Evolutionary conservation across 2,888 invertebrate genomes (phyloP), one percentile per base, ranked within the genome.

Genomic region (Drosophila lacicola): DNA sequence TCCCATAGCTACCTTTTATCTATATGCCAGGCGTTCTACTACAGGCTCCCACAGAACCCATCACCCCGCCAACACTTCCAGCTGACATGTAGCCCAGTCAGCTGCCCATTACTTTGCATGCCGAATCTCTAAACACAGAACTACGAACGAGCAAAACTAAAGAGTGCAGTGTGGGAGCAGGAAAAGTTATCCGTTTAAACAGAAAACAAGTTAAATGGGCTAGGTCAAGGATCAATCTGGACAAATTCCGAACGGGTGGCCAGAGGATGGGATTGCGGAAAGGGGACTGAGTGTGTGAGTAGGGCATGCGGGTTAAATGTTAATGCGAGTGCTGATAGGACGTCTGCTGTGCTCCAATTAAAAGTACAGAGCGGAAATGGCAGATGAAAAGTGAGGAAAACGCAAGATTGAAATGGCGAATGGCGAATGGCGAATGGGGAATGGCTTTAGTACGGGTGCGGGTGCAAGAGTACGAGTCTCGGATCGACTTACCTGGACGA

Each of bases 401-500:
- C 11, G 50, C 33, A 67, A 64, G 71, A 61, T 74, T 63, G 61
- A 51, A 71, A 60, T 39, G 50, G 41, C 46, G 25, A 50, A 53
- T 39, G 50, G 41, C 46, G 25, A 50, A 53, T 41, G 36, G 55
- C 37, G 44, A 60, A 64, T 42, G 37, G 56, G 29, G 44, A 60
- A 64, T 66, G 64, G 64, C 44, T 65, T 45, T 33, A 39, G 49
- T 50, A 17, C 8, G 64, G 51, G 13, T 51, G 53, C 25, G 49
- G 42, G 14, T 45, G 60, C 34, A 45, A 46, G 34, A 58, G 58
- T 53, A 46, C 14, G 66, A 51, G 57, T 58, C 61, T 56, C 41
- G 64, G 29, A 71, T 66, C 29, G 68, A 79, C 90, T 91, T 78
- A 85, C 90, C 84, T 91, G 90, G 37, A 65, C 54, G 76, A 57